These are phyloP conservation scores for Leptopilina drosophilae DNA, from an alignment of 2,888 invertebrate genomes.

Conservation along the genomic window DNA sequence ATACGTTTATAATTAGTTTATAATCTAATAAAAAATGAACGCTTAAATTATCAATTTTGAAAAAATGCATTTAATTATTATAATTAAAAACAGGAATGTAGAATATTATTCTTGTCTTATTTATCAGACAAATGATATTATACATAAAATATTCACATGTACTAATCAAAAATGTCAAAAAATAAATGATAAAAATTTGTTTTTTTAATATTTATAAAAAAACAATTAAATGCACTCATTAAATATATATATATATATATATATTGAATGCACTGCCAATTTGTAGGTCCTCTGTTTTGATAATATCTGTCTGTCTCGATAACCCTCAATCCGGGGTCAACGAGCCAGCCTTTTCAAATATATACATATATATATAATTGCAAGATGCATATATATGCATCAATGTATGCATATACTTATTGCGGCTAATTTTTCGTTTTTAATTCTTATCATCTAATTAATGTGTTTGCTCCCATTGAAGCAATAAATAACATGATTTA, in stretches of 20 bases:
- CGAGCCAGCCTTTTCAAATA: conserved; percentile 54
- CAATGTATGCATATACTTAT: neutral
- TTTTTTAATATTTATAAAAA: no score
- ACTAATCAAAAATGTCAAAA: no score
- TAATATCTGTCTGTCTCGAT: conserved; percentile 61
- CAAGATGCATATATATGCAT: conserved; percentile 5
- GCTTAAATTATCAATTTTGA: no score
- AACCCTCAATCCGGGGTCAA: conserved; percentile 68
- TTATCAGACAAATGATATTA: no score
- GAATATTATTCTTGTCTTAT: no score
- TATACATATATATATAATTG: conserved; percentile 6
- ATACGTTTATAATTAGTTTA: no score
- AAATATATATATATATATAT: conserved; percentile 7
- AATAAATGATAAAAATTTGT: neutral
- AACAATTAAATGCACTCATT: conserved; percentile 7
- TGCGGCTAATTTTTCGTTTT: conserved; percentile 9
- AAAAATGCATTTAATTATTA: no score
- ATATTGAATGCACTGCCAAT: conserved; percentile 50
- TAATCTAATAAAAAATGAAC: no score
- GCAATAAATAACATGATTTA: conserved; percentile 5
- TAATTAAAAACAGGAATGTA: no score
- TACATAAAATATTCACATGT: no score
- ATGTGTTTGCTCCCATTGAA: neutral
- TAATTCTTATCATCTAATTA: conserved; percentile 33
- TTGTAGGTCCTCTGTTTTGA: conserved; percentile 56